Base-by-base conservation (phyloP, 2,797 vertebrate genomes). In the Ctenopoma multispine region DNA sequence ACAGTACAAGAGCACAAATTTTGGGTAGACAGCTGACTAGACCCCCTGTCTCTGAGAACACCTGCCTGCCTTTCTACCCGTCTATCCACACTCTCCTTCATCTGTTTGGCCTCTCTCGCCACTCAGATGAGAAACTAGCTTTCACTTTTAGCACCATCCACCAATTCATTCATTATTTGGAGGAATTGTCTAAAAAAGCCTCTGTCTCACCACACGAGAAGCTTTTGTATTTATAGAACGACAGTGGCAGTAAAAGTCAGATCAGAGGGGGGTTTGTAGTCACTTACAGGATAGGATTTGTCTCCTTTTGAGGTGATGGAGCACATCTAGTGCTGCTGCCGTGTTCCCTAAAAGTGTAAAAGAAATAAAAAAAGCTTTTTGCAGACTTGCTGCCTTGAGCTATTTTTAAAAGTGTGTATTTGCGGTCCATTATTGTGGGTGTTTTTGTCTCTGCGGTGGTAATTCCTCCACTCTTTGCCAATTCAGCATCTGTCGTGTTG, bases 171-270 rank as follows among this genome's bases (percentile, higher is more conserved):
- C 63, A 80, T 85, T 85, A 82, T 84, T 85, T 10, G 49, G 15
- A 70, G 62, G 38, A 34, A n/a, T 31, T 21, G 57, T 75, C 36
- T 62, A 54, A 66, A 77, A 75, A 31, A 18, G 21, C 59, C 31
- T 64, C 56, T 58, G 38, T 70, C 31, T 8, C 11, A 11, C 23
- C 58, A 41, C 53, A 82, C 40, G 63, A 71, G 69, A 41, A 60
- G 67, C 40, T 23, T 60, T 53, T 62, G 46, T 85, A 77, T 87
- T 85, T 85, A 85, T 89, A 90, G 83, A 85, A 47, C 31, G 38
- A 55, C 69, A 53, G 56, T 7, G 34, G 58, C 54, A 69, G 77
- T 77, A 63, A 24, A 71, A 53, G 70, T 69, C 66, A 57, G 69
- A 69, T 84, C 69, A 66, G 79, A 69, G 51, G 29, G 6, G 47